Evolutionary conservation across 2,888 invertebrate genomes (phyloP), one percentile per base, ranked within the genome.

Genomic region (Lepidonotus clava): DNA sequence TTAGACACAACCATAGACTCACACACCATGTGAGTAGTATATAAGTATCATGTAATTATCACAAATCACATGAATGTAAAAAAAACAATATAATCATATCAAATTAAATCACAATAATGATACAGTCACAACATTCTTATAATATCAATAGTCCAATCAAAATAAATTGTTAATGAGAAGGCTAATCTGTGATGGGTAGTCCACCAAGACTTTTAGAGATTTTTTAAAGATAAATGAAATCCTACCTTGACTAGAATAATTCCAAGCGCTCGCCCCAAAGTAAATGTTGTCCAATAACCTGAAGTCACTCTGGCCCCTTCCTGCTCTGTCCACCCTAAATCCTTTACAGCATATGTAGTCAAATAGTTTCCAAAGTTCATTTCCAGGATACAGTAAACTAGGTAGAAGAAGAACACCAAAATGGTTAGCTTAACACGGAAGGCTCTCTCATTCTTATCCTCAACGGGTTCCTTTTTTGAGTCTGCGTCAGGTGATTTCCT

Each of bases 301-400:
- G 83, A 40, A 11, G 83, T 83, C 5, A 51, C 83, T 2, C 28
- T 2, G 28, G 83, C 83, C n/a, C 83, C 83, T 0, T 41, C 83
- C 21, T n/a, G 21, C 28, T 83, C 51, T 24, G 32, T 51, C 83
- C 83, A 83, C 0, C 51, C 83, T 24, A 83, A 28, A 1, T 28
- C 41, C 32, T 83, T 83, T 51, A 83, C 83, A 1, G 83, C 41
- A 83, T 28, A 83, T 1, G 34, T 8, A 0, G 28, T 83, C 21
- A 83, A 28, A 24, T 51, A 51, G 32, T 51, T 51, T 1, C 83
- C 83, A 21, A 28, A 4, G 18, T 51, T 51, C 83, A 83, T 46
- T 51, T 83, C 83, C n/a, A 83, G 41, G 34, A 51, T n/a, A 21
- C 83, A 41, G 32, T 83, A 83, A 21, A 51, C 21, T 8, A 83